Conservation (phyloP, 1,140 invertebrate genomes). For the Portunus trituberculatus region DNA sequence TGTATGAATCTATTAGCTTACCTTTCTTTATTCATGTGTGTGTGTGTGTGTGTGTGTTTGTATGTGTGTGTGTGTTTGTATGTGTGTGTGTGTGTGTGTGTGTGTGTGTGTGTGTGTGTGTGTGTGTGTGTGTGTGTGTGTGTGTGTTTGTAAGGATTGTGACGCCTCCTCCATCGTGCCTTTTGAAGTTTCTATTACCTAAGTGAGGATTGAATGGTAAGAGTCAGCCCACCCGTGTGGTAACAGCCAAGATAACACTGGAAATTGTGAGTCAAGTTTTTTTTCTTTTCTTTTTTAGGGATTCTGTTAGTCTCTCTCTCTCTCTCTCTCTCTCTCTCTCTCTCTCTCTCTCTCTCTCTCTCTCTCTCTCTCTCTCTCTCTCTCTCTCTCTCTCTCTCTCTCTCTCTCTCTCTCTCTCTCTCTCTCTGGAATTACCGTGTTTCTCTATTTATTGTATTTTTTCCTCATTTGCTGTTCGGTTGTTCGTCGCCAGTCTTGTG, state of each 20-base stretch:
- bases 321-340: too few species aligned
- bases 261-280: too few species aligned
- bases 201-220: too few species aligned
- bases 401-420: slow-evolving; percentile 45
- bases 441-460: neutral
- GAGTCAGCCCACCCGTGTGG: too few species aligned
- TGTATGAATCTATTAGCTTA: neutral
- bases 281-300: too few species aligned
- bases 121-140: slow-evolving; percentile 10
- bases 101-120: slow-evolving; percentile 40
- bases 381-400: slow-evolving; percentile 4
- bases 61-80: slow-evolving; percentile 37
- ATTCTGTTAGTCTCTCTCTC: too few species aligned
- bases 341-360: too few species aligned
- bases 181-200: too few species aligned
- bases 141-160: too few species aligned
- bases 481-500: too few species aligned
- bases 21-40: neutral
- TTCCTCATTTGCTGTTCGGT: neutral
- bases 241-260: too few species aligned
- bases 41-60: slow-evolving; percentile 46
- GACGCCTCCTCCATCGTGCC: too few species aligned
- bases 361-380: neutral
- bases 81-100: slow-evolving; percentile 48
- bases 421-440: neutral